A percentile compares a stretch with the other conserved stretches of the same genome.
phyloP scores from a whole-genome alignment of 2,113 vertebrate species.

The Oncorhynchus masou region DNA sequence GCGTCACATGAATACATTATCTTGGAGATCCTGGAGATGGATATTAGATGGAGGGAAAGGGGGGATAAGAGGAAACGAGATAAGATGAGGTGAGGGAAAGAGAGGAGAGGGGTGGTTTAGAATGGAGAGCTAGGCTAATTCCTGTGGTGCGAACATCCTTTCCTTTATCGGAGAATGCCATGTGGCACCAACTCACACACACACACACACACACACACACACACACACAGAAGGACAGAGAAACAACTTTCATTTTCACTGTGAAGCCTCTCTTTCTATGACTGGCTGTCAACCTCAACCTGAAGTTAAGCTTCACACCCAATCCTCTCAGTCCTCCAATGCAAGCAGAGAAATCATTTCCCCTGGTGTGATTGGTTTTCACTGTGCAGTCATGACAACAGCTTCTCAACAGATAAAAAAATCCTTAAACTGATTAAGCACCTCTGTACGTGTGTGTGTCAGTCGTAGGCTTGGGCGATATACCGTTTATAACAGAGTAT shows the following conservation, averaged over 20 bases:
- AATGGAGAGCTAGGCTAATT: constrained; percentile 35
- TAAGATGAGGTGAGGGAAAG: constrained; percentile 4
- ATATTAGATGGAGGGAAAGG: constrained; percentile 6
- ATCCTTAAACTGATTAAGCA: too few relatives aligned
- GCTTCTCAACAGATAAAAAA: constrained; percentile 57
- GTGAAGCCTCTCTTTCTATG: too few relatives aligned
- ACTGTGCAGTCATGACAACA: background rate
- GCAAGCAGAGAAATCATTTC: too few relatives aligned
- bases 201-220: background rate
- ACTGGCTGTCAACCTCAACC: constrained; percentile 9
- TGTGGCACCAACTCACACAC: constrained; percentile 15
- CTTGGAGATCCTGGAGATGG: background rate
- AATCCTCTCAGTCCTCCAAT: too few relatives aligned
- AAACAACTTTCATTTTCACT: too few relatives aligned
- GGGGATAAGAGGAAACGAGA: constrained; percentile 6
- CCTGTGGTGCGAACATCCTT: constrained; percentile 51
- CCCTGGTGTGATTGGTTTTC: too few relatives aligned
- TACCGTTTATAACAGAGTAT: too few relatives aligned
- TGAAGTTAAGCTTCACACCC: background rate
- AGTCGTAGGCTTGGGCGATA: constrained; percentile 34
- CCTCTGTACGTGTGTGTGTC: background rate
- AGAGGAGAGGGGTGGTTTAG: background rate
- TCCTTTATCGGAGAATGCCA: constrained; percentile 48
- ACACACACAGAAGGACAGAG: too few relatives aligned
- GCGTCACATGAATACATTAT: constrained; percentile 25